Conservation (phyloP, 2,113 vertebrate genomes). For the Xenopus tropicalis region UCB_Xtro_10.0 CM004447.2:28347001-28347500, state of each 20-base stretch:
- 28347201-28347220: constrained; percentile 43
- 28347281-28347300: constrained; percentile 20
- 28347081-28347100: constrained; percentile 16
- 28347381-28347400: neutral
- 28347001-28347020: no score
- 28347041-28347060: neutral
- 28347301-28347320: neutral
- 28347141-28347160: constrained; percentile 41
- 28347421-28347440: neutral
- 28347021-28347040: neutral
- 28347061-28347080: neutral
- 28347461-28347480: no score
- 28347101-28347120: constrained; percentile 40
- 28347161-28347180: constrained; percentile 46
- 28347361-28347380: neutral
- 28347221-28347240: constrained; percentile 43
- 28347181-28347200: constrained; percentile 45
- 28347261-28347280: constrained; percentile 34
- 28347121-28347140: constrained; percentile 28
- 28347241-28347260: constrained; percentile 38
- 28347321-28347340: neutral
- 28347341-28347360: neutral
- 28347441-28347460: neutral
- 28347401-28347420: neutral
- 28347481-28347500: no score